Conservation (phyloP, 2,113 vertebrate genomes). For the Enhydra lutris region DNA sequence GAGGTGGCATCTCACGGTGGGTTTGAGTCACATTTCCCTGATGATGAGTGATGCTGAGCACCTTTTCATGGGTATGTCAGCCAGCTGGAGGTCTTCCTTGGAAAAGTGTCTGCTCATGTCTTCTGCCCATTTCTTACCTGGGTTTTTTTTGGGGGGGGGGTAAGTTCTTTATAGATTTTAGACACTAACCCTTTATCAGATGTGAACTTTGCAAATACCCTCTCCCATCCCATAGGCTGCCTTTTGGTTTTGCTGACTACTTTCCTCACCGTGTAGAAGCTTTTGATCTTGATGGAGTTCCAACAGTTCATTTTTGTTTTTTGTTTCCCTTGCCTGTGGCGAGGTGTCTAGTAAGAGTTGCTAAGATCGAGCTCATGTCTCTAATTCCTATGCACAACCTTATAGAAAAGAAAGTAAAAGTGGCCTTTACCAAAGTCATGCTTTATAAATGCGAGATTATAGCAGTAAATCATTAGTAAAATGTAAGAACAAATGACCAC, state of each 20-base stretch:
- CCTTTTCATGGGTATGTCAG: too few relatives aligned
- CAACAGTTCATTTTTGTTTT: not conserved
- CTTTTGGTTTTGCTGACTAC: not conserved
- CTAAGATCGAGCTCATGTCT: not conserved
- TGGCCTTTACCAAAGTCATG: not conserved
- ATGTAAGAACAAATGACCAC: rapidly evolving
- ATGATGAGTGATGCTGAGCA: too few relatives aligned
- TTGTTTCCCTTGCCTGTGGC: not conserved
- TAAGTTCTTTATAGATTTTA: too few relatives aligned
- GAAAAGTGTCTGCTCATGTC: too few relatives aligned
- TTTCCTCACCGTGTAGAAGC: not conserved
- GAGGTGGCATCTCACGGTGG: too few relatives aligned
- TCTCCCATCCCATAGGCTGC: not conserved
- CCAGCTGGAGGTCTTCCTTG: too few relatives aligned
- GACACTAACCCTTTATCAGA: too few relatives aligned
- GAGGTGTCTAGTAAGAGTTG: not conserved
- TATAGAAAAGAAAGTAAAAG: not conserved
- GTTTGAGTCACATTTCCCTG: too few relatives aligned
- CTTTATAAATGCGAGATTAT: not conserved
- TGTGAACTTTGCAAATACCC: not conserved
- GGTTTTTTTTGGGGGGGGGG: too few relatives aligned
- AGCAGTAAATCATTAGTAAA: not conserved
- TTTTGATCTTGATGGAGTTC: not conserved
- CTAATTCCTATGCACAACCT: not conserved
- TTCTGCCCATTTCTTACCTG: too few relatives aligned